Evolutionary conservation across 2,113 vertebrate genomes (phyloP).

Genomic region (Callaeas wilsoni): DNA sequence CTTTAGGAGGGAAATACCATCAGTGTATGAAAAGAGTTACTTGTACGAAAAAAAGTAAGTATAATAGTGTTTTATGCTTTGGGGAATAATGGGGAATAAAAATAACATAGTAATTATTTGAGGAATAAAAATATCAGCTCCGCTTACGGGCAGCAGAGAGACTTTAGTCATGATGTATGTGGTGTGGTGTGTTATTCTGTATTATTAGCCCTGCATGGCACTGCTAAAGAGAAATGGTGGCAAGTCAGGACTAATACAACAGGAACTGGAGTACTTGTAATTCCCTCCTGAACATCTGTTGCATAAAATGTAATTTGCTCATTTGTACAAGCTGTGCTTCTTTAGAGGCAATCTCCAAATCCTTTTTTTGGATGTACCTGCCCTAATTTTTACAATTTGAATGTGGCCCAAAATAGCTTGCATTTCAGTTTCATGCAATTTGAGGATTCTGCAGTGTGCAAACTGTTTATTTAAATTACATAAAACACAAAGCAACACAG

Average conservation of each 20-base stretch:
- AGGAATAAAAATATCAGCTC: not conserved
- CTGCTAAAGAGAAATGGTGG: conserved; percentile 14
- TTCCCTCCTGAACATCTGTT: conserved; percentile 53
- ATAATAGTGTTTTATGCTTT: not conserved
- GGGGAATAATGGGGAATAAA: not conserved
- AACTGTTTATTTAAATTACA: not conserved
- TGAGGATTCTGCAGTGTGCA: not conserved
- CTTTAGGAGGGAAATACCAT: not conserved
- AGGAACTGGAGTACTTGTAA: conserved; percentile 11
- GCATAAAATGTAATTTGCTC: conserved; percentile 55
- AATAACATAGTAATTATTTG: not conserved
- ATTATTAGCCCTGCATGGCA: not conserved
- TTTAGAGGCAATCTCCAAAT: conserved; percentile 31
- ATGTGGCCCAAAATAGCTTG: not conserved
- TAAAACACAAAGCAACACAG: not conserved
- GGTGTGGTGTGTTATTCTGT: not conserved
- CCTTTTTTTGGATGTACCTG: conserved; percentile 16
- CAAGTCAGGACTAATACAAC: conserved; percentile 15
- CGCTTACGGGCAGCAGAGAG: not conserved
- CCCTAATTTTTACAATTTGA: not conserved
- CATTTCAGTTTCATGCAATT: not conserved
- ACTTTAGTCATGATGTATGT: not conserved
- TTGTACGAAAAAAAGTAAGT: not conserved
- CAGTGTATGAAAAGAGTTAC: not conserved
- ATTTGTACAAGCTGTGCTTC: conserved; percentile 41